Base-by-base conservation (phyloP, 2,113 vertebrate species). In the Xenopus laevis region DNA sequence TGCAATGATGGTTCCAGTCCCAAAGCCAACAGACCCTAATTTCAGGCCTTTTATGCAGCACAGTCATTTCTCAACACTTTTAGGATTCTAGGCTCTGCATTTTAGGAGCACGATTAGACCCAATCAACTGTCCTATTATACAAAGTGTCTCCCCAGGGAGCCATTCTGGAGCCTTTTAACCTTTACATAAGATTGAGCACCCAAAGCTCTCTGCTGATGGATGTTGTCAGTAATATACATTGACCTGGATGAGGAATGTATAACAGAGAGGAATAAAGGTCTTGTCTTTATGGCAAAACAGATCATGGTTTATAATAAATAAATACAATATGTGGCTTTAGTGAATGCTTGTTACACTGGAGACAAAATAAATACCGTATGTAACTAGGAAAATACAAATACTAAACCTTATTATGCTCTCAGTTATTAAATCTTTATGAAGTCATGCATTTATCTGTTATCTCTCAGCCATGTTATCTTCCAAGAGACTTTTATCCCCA, bases 161-260 rank as follows among this genome's bases (percentile, higher is more conserved):
- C 17, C 30, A 27, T 65, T 13, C 57, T 45, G 10, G 8, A 18
- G 71, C 27, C 58, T 10, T 60, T 75, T 75, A 75, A 75, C 72
- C 72, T 75, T 75, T 68, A 65, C 65, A 62, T 21, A 67, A 52
- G 67, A 75, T 75, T 53, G 72, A 75, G 45, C n/a, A 16, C 44
- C 40, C 53, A 12, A 9, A 58, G 53, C 52, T 73, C 17, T 21
- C 6, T 27, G 13, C 13, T 75, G 72, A 75, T 62, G 66, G 72
- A 75, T 74, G 72, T 30, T 18, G 52, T 66, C 64, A 60, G 46
- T 23, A 40, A 40, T 47, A 50, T 7, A 9, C 21, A 45, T 11
- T 45, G 62, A 65, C 40, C 63, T 40, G n/a, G 7, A 10, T 10
- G 20, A 1, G 17, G 55, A 50, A 74, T 21, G 27, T 17, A 33